Conservation (phyloP, 2,113 vertebrate species). For the Platanista minor region DNA sequence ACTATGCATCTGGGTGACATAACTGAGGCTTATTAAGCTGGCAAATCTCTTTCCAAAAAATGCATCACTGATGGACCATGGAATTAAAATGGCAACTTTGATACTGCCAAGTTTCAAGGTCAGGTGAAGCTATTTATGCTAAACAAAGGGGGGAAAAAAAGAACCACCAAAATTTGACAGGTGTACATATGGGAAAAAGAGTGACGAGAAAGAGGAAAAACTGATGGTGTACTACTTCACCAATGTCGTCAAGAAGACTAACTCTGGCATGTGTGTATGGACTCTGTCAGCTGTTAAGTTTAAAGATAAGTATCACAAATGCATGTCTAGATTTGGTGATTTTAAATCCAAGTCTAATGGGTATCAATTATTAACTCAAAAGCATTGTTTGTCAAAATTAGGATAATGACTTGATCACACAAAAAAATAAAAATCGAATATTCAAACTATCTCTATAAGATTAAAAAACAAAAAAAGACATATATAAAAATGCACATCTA, state of each 20-base stretch:
- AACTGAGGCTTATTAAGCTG: neutral
- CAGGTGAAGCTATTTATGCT: conserved; percentile 1
- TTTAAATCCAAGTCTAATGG: conserved; percentile 35
- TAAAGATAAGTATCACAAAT: neutral
- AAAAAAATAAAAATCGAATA: neutral
- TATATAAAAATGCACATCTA: conserved; percentile 74
- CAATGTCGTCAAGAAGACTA: neutral
- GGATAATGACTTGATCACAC: conserved; percentile 40
- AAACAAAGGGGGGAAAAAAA: neutral
- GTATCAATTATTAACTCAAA: conserved; percentile 42
- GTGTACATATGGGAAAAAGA: neutral
- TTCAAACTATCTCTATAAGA: conserved; percentile 7
- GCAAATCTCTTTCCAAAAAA: neutral
- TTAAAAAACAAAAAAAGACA: neutral
- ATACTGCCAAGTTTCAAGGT: neutral
- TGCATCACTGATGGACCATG: neutral
- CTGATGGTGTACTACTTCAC: neutral
- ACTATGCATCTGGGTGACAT: neutral
- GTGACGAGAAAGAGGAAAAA: neutral
- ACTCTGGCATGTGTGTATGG: neutral
- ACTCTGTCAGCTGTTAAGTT: neutral
- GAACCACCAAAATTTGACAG: neutral
- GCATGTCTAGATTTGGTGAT: neutral
- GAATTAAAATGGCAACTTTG: conserved; percentile 6
- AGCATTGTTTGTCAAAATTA: conserved; percentile 73